phyloP scores from a whole-genome alignment of 2,888 invertebrate species.

The Acanthococcus lagerstroemiae region DNA sequence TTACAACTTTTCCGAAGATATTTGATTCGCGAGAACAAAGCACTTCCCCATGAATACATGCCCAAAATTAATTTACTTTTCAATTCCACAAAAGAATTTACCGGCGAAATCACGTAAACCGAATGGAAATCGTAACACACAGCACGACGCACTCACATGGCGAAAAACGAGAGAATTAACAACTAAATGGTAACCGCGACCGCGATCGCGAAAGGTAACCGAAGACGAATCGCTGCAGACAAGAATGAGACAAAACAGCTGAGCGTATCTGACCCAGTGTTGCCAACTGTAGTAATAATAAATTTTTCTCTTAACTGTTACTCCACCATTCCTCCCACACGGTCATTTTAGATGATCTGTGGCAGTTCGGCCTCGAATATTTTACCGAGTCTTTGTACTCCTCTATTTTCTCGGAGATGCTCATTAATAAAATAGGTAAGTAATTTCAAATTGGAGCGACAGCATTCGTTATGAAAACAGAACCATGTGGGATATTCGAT shows the following conservation, averaged over 20 bases:
- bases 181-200: not conserved
- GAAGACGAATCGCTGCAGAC: not conserved
- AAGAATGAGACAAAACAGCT: not conserved
- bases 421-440: too few relatives aligned
- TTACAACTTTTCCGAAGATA: not conserved
- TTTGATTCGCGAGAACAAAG: not conserved
- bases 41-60: not conserved
- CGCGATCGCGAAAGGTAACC: not conserved
- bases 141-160: not conserved
- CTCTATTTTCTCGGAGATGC: too few relatives aligned
- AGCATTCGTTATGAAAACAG: too few relatives aligned
- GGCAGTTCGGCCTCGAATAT: too few relatives aligned
- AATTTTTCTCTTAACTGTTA: not conserved
- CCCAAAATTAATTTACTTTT: not conserved
- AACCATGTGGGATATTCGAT: too few relatives aligned
- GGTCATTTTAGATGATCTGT: too few relatives aligned
- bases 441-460: too few relatives aligned
- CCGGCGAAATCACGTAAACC: not conserved
- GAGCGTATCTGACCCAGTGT: not conserved
- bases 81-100: not conserved
- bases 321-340: too few relatives aligned
- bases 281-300: not conserved
- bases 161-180: not conserved
- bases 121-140: not conserved
- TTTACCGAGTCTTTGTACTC: too few relatives aligned